Evolutionary conservation across 2,888 invertebrate genomes (phyloP).

Genomic region (Erynnis tages): DNA sequence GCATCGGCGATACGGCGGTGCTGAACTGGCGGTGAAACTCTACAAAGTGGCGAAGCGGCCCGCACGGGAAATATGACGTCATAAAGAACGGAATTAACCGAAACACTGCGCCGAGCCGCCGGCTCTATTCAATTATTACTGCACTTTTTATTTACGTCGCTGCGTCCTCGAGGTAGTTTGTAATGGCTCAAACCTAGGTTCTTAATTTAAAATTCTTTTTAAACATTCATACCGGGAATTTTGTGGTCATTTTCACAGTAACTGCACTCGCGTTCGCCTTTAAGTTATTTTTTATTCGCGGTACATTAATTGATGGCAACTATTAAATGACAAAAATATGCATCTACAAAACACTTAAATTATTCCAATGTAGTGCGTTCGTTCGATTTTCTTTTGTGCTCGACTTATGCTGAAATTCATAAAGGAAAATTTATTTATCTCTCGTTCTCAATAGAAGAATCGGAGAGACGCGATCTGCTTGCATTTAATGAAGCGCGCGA

Average conservation of each 20-base stretch:
- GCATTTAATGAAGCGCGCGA: conserved; percentile 22
- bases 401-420: background rate
- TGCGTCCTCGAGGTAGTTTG: conserved; percentile 4
- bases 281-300: too few relatives aligned
- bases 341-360: too few relatives aligned
- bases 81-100: conserved; percentile 25
- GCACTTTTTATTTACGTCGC: conserved; percentile 24
- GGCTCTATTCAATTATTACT: conserved; percentile 28
- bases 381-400: too few relatives aligned
- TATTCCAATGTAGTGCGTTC: too few relatives aligned
- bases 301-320: too few relatives aligned
- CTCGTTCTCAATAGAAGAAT: background rate
- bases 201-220: background rate
- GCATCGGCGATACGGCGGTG: background rate
- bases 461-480: conserved; percentile 1
- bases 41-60: conserved; percentile 18
- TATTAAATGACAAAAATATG: too few relatives aligned
- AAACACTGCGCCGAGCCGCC: conserved; percentile 9
- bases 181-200: background rate
- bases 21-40: background rate
- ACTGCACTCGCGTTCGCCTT: too few relatives aligned
- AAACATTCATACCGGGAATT: too few relatives aligned
- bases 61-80: conserved; percentile 23
- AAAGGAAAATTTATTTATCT: background rate
- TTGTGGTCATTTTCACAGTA: background rate